These are phyloP conservation scores for Pandemis corylana DNA, from an alignment of 2,888 invertebrate genomes.

Conservation along the genomic window DNA sequence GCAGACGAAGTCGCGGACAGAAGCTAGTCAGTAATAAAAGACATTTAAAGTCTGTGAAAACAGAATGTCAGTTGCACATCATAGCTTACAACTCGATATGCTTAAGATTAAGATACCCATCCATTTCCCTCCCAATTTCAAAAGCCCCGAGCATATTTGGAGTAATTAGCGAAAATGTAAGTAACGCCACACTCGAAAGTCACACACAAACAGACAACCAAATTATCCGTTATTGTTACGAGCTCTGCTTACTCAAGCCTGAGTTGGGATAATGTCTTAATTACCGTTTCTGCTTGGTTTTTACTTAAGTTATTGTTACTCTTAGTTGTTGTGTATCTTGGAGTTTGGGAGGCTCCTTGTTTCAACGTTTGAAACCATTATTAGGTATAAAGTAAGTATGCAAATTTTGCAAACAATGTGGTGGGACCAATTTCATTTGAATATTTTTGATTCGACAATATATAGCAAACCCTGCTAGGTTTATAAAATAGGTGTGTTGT, in stretches of 20 bases:
- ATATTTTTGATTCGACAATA: too few relatives aligned
- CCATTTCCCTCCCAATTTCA: neutral
- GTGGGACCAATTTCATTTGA: too few relatives aligned
- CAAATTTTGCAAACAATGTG: too few relatives aligned
- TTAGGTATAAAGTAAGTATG: neutral
- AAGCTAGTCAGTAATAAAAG: too few relatives aligned
- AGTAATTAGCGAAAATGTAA: slow-evolving; percentile 24
- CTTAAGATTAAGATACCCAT: slow-evolving; percentile 1
- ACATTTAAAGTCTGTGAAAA: neutral
- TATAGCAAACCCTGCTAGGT: too few relatives aligned
- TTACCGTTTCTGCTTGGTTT: slow-evolving; percentile 36
- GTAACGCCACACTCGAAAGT: slow-evolving; percentile 16
- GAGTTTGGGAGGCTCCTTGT: neutral
- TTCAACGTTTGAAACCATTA: neutral
- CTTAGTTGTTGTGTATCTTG: slow-evolving; percentile 11
- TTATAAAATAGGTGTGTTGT: too few relatives aligned
- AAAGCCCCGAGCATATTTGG: slow-evolving; percentile 16
- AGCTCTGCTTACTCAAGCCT: slow-evolving; percentile 21
- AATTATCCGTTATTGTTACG: slow-evolving; percentile 39
- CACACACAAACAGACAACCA: slow-evolving; percentile 36
- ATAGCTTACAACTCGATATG: neutral
- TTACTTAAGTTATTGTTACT: slow-evolving; percentile 33
- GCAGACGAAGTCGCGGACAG: too few relatives aligned
- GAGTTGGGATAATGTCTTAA: slow-evolving; percentile 33
- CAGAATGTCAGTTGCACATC: neutral